These are phyloP conservation scores for Percopsis transmontana DNA, from an alignment of 2,113 vertebrate species.

Conservation along the genomic window DNA sequence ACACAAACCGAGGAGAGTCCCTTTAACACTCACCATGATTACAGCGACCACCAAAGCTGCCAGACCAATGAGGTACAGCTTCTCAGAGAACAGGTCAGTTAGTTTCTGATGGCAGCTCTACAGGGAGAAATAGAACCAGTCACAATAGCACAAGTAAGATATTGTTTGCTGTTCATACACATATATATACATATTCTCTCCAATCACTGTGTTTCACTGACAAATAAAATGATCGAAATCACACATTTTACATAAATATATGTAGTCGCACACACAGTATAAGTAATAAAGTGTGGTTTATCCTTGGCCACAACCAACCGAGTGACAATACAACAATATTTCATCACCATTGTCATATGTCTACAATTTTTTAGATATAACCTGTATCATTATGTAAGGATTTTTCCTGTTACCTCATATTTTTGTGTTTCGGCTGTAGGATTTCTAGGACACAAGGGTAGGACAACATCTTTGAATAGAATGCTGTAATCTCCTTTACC, in stretches of 20 bases:
- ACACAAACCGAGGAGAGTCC: neutral
- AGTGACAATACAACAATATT: too few relatives aligned
- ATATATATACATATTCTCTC: neutral
- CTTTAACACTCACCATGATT: constrained; percentile 87
- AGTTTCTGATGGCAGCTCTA: constrained; percentile 86
- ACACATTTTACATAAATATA: too few relatives aligned
- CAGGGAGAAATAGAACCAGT: constrained; percentile 12
- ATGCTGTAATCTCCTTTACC: constrained; percentile 70
- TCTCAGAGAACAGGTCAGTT: constrained; percentile 87
- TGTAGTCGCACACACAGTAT: too few relatives aligned
- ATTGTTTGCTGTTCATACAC: too few relatives aligned
- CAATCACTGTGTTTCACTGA: neutral
- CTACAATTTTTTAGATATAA: too few relatives aligned
- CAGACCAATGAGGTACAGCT: constrained; percentile 91
- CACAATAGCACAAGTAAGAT: neutral
- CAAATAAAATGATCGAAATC: too few relatives aligned
- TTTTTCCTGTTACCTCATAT: constrained; percentile 42
- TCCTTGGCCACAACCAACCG: too few relatives aligned
- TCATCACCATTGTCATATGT: too few relatives aligned
- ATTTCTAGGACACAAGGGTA: constrained; percentile 65
- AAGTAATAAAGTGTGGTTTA: too few relatives aligned
- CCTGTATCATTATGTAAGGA: too few relatives aligned
- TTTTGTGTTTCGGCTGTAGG: constrained; percentile 25
- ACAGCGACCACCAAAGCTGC: constrained; percentile 89
- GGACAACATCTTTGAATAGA: constrained; percentile 39